phyloP scores from a whole-genome alignment of 2,888 invertebrate species.

The Nomada fucata region DNA sequence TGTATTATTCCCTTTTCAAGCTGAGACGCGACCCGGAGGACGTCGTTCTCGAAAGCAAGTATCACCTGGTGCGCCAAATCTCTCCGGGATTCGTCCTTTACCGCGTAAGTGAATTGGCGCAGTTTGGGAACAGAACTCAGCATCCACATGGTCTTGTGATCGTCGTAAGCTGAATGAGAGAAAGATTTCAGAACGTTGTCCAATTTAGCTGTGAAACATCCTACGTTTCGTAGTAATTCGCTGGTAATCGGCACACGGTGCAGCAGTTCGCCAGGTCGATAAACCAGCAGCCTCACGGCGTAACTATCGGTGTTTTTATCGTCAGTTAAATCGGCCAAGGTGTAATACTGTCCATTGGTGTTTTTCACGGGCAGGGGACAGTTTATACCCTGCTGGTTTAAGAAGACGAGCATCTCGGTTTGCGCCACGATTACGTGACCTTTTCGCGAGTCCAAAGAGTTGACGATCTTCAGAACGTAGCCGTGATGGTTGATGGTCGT shows the following conservation, averaged over 20 bases:
- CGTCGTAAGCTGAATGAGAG: constrained; percentile 89
- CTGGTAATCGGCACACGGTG: constrained; percentile 87
- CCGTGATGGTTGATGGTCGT: constrained; percentile 86
- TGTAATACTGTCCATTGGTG: constrained; percentile 87
- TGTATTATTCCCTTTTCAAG: constrained; percentile 92
- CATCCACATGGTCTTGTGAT: constrained; percentile 91
- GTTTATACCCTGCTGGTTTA: constrained; percentile 87
- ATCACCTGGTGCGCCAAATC: constrained; percentile 88
- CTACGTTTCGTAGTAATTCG: constrained; percentile 89
- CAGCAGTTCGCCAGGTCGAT: constrained; percentile 90
- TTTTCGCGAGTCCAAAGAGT: constrained; percentile 91
- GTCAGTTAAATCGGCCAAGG: constrained; percentile 84
- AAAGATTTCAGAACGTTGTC: constrained; percentile 90
- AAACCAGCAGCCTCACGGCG: constrained; percentile 91
- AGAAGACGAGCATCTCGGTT: constrained; percentile 89
- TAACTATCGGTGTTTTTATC: constrained; percentile 84
- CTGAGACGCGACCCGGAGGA: constrained; percentile 86
- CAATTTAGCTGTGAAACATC: constrained; percentile 89
- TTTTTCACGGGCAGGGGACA: constrained; percentile 91
- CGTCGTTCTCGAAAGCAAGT: constrained; percentile 87
- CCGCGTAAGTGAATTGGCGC: constrained; percentile 88
- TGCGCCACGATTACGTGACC: constrained; percentile 89
- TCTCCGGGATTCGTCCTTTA: constrained; percentile 87
- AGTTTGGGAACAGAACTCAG: constrained; percentile 89
- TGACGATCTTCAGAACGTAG: constrained; percentile 93